These are phyloP conservation scores for Oenanthe melanoleuca DNA, from an alignment of 2,113 vertebrate genomes.

Conservation along the genomic window DNA sequence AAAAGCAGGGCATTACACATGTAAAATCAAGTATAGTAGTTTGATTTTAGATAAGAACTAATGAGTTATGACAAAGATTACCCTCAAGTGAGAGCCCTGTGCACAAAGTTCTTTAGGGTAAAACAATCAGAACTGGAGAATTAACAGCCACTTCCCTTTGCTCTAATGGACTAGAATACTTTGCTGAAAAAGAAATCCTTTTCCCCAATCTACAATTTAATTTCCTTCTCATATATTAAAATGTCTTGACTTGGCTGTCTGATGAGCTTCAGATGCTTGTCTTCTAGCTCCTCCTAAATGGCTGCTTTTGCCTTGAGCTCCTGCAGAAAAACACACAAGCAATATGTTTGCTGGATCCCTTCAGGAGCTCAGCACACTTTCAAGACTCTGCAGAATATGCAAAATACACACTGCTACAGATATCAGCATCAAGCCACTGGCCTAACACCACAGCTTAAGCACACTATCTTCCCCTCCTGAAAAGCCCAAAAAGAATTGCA, in stretches of 20 bases:
- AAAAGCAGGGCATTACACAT: not conserved
- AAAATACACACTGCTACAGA: not conserved
- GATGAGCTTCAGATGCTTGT: not conserved
- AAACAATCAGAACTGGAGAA: not conserved
- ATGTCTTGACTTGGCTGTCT: not conserved
- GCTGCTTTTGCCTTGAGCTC: not conserved
- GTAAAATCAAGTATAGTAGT: not conserved
- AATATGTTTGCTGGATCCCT: not conserved
- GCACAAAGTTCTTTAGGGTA: not conserved
- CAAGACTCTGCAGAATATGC: not conserved
- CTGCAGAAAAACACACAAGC: not conserved
- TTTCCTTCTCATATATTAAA: not conserved
- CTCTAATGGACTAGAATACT: not conserved
- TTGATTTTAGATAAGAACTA: conserved; percentile 38
- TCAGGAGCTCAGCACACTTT: not conserved
- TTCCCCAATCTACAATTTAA: not conserved
- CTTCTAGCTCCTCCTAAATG: not conserved
- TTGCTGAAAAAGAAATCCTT: not conserved
- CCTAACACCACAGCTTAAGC: not conserved
- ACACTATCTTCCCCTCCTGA: not conserved
- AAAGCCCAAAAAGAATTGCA: not conserved
- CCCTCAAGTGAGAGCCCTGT: not conserved
- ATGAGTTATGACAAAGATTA: not conserved
- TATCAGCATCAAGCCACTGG: not conserved
- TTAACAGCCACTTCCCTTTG: not conserved